Conservation (phyloP, 2,888 invertebrate species). For the Acronicta leporina region DNA sequence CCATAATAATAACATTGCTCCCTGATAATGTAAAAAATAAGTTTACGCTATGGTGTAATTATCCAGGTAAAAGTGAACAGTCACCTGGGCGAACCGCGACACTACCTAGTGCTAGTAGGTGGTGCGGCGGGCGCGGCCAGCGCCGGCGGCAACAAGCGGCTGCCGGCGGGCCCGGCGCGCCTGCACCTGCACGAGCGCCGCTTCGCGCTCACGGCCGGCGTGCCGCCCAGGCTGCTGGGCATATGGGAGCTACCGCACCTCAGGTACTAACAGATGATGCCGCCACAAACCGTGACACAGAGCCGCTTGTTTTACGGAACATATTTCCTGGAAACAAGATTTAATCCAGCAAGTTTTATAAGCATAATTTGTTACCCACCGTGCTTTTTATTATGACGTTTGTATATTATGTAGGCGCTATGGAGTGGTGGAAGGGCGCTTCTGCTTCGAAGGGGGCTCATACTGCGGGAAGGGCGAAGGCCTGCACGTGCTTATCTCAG, state of each 20-base stretch:
- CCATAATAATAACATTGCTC: too few relatives aligned
- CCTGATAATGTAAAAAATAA: background rate
- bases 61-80: constrained; percentile 76
- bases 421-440: constrained; percentile 95
- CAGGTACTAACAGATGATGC: constrained; percentile 75
- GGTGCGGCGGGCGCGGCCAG: constrained; percentile 82
- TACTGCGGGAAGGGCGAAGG: constrained; percentile 95
- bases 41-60: background rate
- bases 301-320: too few relatives aligned
- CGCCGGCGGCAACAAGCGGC: constrained; percentile 80
- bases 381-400: background rate
- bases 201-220: constrained; percentile 94
- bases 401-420: constrained; percentile 90
- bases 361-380: too few relatives aligned
- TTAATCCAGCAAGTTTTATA: too few relatives aligned
- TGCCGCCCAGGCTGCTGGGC: constrained; percentile 93
- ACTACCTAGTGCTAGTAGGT: constrained; percentile 75
- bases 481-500: constrained; percentile 93
- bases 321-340: too few relatives aligned
- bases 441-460: constrained; percentile 97
- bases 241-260: constrained; percentile 92
- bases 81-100: constrained; percentile 74
- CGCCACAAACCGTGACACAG: background rate
- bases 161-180: constrained; percentile 93
- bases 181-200: constrained; percentile 94